Evolutionary conservation across 2,113 vertebrate genomes (phyloP).

Genomic region (Verasper variegatus): DNA sequence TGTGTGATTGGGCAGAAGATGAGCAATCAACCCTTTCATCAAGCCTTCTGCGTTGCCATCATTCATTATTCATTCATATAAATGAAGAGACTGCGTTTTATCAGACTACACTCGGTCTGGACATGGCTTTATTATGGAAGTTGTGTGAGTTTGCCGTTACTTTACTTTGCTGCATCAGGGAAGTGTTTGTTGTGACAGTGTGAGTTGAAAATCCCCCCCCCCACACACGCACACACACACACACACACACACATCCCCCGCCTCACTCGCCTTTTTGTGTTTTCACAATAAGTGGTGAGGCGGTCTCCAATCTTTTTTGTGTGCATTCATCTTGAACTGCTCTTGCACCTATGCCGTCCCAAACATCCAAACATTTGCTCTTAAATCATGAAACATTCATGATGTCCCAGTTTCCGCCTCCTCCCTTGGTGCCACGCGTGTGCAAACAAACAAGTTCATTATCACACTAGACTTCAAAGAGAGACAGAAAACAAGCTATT

Average conservation of each 20-base stretch:
- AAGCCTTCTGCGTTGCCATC: neutral
- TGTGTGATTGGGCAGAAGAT: neutral
- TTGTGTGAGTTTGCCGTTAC: neutral
- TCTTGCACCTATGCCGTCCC: slow-evolving; percentile 37
- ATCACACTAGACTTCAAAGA: slow-evolving; percentile 63
- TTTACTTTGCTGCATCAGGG: neutral
- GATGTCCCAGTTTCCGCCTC: slow-evolving; percentile 42
- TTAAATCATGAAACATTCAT: slow-evolving; percentile 74
- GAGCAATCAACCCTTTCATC: neutral
- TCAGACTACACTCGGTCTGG: neutral
- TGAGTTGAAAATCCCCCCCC: slow-evolving; percentile 6
- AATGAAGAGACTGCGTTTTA: neutral
- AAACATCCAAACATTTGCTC: slow-evolving; percentile 59
- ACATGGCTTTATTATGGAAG: neutral
- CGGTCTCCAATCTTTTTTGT: slow-evolving; percentile 5
- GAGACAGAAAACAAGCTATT: slow-evolving; percentile 20
- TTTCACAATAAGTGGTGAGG: slow-evolving; percentile 37
- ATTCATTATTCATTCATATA: neutral
- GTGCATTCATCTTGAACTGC: slow-evolving; percentile 41
- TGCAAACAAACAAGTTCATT: slow-evolving; percentile 74
- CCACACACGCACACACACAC: too few species aligned
- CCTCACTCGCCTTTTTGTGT: neutral
- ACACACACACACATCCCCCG: neutral
- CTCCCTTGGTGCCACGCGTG: slow-evolving; percentile 37
- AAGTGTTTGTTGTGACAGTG: slow-evolving; percentile 14